Conservation (phyloP, 2,888 invertebrate genomes). For the Drosophila conformis region DNA sequence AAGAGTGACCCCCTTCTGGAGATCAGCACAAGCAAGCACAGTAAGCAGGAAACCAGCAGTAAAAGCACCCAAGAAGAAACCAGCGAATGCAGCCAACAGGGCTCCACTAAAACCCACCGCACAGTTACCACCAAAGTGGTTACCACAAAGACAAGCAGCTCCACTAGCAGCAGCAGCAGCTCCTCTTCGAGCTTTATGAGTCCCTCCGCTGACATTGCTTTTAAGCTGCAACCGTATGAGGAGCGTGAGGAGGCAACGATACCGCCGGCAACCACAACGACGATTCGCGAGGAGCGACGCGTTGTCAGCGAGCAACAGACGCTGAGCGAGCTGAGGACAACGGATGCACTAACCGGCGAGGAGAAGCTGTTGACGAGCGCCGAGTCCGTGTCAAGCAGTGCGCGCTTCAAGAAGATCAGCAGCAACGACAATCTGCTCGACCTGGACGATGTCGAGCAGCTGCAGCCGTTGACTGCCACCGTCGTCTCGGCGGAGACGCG, state of each 20-base stretch:
- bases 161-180: conserved; percentile 36
- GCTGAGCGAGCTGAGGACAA: conserved; percentile 75
- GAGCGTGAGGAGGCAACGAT: conserved; percentile 58
- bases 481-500: conserved; percentile 83
- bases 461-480: conserved; percentile 83
- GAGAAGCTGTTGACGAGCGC: conserved; percentile 79
- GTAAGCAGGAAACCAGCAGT: conserved; percentile 7
- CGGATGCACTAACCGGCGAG: conserved; percentile 75
- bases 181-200: conserved; percentile 21
- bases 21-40: conserved; percentile 36
- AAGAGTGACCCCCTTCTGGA: conserved; percentile 33
- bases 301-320: conserved; percentile 78
- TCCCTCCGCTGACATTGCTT: conserved; percentile 61
- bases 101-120: conserved; percentile 47
- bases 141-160: conserved; percentile 67
- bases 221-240: conserved; percentile 79
- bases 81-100: conserved; percentile 36
- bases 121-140: conserved; percentile 61
- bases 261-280: conserved; percentile 41
- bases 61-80: conserved; percentile 27
- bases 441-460: conserved; percentile 68
- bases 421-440: conserved; percentile 80
- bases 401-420: conserved; percentile 80
- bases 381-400: conserved; percentile 77
- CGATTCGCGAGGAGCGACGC: conserved; percentile 77